Conservation (phyloP, 2,797 vertebrate genomes). For the Neosilurus hyrtlii region DNA sequence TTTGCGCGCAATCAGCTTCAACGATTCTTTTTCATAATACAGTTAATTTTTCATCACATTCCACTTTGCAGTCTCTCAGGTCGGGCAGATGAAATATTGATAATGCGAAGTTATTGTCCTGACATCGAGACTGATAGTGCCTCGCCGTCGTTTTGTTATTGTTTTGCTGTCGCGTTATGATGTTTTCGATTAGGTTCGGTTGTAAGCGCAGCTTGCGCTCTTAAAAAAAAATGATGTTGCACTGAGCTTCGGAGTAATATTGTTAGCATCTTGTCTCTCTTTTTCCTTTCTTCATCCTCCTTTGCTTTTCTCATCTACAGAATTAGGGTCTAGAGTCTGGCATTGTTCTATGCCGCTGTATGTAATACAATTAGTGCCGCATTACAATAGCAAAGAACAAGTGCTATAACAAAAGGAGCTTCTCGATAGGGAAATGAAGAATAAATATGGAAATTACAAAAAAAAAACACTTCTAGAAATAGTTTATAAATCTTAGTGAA, state of each 20-base stretch:
- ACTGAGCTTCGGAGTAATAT: constrained; percentile 7
- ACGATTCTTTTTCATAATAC: constrained; percentile 65
- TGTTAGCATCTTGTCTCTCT: not conserved
- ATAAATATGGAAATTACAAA: constrained; percentile 24
- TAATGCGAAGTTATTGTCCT: constrained; percentile 49
- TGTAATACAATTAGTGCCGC: constrained; percentile 25
- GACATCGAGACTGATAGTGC: constrained; percentile 17
- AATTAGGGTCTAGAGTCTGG: constrained; percentile 15
- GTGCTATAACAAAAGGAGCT: not conserved
- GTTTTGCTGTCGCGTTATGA: constrained; percentile 14
- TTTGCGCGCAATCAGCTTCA: constrained; percentile 57
- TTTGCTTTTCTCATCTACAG: not conserved
- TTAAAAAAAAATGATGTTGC: constrained; percentile 29
- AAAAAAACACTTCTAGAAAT: constrained; percentile 16
- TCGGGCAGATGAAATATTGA: constrained; percentile 74
- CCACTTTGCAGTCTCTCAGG: constrained; percentile 61
- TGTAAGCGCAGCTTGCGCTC: constrained; percentile 33
- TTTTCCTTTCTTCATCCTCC: not conserved
- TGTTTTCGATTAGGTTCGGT: constrained; percentile 34
- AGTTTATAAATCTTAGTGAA: constrained; percentile 4
- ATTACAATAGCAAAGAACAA: constrained; percentile 6
- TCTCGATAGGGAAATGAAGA: not conserved
- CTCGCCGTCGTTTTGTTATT: not conserved
- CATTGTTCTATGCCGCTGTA: not conserved
- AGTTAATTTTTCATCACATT: constrained; percentile 71